A percentile compares a stretch with the other conserved stretches of the same genome.
phyloP scores from a whole-genome alignment of 1,140 invertebrate species.

The Atta colombica region DNA sequence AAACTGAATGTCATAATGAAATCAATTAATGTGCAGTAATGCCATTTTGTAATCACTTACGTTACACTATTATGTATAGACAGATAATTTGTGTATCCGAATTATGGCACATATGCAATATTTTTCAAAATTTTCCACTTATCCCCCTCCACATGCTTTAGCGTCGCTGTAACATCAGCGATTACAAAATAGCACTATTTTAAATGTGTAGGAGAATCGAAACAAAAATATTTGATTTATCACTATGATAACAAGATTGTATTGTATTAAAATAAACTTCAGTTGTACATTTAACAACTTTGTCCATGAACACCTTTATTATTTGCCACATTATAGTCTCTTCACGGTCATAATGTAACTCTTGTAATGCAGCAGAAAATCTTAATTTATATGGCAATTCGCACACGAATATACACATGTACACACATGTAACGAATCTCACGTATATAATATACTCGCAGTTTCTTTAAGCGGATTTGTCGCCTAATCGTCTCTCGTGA shows the following conservation, averaged over 20 bases:
- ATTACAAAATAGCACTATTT: no score
- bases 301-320: slow-evolving; percentile 62
- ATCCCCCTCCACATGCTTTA: no score
- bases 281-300: slow-evolving; percentile 78
- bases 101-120: no score
- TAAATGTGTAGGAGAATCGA: not conserved
- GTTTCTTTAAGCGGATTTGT: not conserved
- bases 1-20: not conserved
- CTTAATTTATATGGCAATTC: not conserved
- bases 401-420: not conserved
- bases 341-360: not conserved
- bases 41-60: no score
- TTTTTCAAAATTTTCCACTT: no score
- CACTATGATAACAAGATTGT: slow-evolving; percentile 43
- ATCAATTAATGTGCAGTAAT: no score
- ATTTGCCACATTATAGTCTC: no score
- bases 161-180: no score
- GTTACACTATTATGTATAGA: no score
- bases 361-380: not conserved
- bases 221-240: slow-evolving; percentile 29
- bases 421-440: not conserved
- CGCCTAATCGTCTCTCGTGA: not conserved
- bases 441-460: not conserved
- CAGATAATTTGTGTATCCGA: no score
- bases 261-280: slow-evolving; percentile 79